These are phyloP conservation scores for Drosophila nr. perissopoda DNA, from an alignment of 2,888 invertebrate species.

Conservation along the genomic window DNA sequence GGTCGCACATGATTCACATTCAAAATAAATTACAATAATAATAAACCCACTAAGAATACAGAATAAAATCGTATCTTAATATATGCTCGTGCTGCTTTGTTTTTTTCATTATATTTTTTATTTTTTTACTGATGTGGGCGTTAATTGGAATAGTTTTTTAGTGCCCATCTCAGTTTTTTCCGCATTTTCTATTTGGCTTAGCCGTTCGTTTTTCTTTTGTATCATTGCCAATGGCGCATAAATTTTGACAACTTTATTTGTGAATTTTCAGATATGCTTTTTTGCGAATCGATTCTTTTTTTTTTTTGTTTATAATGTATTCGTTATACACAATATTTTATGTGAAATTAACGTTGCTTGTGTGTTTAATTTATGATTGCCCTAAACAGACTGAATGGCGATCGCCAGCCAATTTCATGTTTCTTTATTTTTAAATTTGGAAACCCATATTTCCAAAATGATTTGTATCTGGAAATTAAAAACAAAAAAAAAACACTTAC, in stretches of 20 bases:
- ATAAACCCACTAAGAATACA: slow-evolving; percentile 17
- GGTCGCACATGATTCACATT: slow-evolving; percentile 66
- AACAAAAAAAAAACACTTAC: not conserved
- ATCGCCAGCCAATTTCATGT: slow-evolving; percentile 1
- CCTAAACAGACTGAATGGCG: slow-evolving; percentile 50
- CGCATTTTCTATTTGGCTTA: slow-evolving; percentile 1
- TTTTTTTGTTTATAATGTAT: slow-evolving; percentile 30
- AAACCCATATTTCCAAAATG: not conserved
- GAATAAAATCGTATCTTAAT: slow-evolving; percentile 24
- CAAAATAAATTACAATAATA: slow-evolving; percentile 32
- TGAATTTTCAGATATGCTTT: slow-evolving; percentile 12
- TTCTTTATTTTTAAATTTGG: not conserved
- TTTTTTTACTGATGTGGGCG: slow-evolving; percentile 14
- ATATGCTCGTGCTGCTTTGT: slow-evolving; percentile 38
- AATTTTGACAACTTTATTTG: slow-evolving; percentile 47
- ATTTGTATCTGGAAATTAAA: not conserved
- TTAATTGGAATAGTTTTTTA: slow-evolving; percentile 36
- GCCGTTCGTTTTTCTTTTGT: slow-evolving; percentile 7
- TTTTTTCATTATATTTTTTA: slow-evolving; percentile 23
- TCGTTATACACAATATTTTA: slow-evolving; percentile 15
- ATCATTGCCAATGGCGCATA: slow-evolving; percentile 55
- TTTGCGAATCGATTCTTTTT: slow-evolving; percentile 28
- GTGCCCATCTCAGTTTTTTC: slow-evolving; percentile 24
- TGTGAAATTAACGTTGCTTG: slow-evolving; percentile 16
- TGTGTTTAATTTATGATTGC: slow-evolving; percentile 32